Conservation (phyloP, 2,797 vertebrate species). For the Spizella passerina region DNA sequence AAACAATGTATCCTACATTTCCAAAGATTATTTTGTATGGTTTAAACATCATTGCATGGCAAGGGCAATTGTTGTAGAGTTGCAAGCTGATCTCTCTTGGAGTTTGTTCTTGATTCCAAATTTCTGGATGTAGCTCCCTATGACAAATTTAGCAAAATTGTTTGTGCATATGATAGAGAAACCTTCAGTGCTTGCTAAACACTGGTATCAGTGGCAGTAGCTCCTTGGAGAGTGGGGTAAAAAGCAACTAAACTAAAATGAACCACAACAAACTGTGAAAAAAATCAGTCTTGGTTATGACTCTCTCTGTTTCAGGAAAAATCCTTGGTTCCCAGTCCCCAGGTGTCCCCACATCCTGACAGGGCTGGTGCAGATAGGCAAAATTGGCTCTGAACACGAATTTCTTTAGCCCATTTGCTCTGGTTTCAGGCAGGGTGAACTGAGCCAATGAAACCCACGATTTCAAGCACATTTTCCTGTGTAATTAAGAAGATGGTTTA, state of each 20-base stretch:
- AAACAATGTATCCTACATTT: background rate
- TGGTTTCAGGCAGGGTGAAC: background rate
- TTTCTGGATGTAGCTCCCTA: background rate
- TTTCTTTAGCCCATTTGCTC: background rate
- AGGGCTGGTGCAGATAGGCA: background rate
- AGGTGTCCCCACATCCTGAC: background rate
- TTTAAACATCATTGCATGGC: background rate
- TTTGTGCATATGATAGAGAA: background rate
- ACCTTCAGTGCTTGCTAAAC: background rate
- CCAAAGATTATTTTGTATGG: background rate
- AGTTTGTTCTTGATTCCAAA: background rate
- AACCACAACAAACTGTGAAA: background rate
- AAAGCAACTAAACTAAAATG: background rate
- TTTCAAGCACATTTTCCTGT: constrained; percentile 15
- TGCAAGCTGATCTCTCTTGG: background rate
- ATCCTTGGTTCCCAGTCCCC: background rate
- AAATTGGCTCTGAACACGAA: background rate
- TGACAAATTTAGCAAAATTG: background rate
- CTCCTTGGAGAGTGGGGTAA: background rate
- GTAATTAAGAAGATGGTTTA: background rate
- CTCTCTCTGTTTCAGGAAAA: background rate
- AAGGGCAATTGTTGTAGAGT: background rate
- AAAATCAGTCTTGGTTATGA: background rate
- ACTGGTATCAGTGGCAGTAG: fast-evolving
- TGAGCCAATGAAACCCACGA: background rate